Percentiles rank a stretch among this genome's conserved stretches.
phyloP scores from a whole-genome alignment of 2,113 vertebrate genomes.

The Ondatra zibethicus region DNA sequence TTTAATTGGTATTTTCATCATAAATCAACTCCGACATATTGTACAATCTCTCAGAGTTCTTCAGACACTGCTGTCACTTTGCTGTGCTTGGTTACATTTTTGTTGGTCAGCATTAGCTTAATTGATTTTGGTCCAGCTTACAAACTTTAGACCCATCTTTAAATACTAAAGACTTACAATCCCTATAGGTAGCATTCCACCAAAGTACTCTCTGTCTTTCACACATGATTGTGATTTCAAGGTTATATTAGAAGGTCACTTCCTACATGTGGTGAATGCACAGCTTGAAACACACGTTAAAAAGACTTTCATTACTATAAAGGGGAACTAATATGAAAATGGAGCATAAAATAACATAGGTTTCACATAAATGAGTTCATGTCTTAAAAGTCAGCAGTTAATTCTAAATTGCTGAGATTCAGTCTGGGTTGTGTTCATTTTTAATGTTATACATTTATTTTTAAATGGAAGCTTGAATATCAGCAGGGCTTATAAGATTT shows the following conservation, averaged over 20 bases:
- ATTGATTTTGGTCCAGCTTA: background rate
- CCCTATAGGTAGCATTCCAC: background rate
- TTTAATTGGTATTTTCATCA: background rate
- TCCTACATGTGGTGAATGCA: background rate
- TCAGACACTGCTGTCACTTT: background rate
- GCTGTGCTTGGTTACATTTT: background rate
- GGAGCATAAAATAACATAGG: background rate
- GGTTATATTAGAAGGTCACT: background rate
- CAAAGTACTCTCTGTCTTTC: background rate
- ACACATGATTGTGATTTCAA: background rate
- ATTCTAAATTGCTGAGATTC: constrained; percentile 7
- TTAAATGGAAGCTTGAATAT: background rate
- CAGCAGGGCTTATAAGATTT: background rate
- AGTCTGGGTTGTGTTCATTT: background rate
- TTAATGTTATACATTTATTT: background rate
- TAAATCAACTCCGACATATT: background rate
- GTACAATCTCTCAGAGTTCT: background rate
- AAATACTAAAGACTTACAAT: background rate
- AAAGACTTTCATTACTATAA: constrained; percentile 1
- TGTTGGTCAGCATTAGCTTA: background rate
- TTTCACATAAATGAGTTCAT: background rate
- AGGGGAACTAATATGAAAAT: background rate
- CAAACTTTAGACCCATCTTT: background rate
- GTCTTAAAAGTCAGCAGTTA: constrained; percentile 15
- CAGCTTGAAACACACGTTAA: background rate